A percentile compares a stretch with the other conserved stretches of the same genome.
Evolutionary conservation across 2,113 vertebrate species (phyloP).

Genomic region (Lophotis ruficrista): DNA sequence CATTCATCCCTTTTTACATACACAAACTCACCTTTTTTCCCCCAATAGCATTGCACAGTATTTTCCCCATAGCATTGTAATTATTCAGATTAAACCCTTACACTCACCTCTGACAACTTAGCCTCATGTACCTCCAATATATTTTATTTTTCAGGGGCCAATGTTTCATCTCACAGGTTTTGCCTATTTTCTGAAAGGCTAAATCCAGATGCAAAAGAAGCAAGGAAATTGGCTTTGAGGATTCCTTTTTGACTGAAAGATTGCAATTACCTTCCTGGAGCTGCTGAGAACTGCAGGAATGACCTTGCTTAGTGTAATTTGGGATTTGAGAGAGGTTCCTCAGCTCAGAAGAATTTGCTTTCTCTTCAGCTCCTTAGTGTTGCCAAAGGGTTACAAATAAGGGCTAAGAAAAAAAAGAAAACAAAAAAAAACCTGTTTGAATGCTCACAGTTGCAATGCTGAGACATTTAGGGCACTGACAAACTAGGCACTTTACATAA

Average conservation of each 20-base stretch:
- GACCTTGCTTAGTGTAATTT: not conserved
- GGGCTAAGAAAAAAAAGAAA: not conserved
- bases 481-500: not conserved
- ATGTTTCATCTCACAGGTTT: not conserved
- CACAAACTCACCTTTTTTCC: not conserved
- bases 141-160: not conserved
- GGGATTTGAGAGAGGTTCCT: not conserved
- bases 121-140: not conserved
- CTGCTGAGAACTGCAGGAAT: not conserved
- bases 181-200: not conserved
- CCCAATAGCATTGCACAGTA: not conserved
- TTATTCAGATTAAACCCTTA: not conserved
- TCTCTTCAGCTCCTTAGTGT: not conserved
- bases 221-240: not conserved
- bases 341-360: not conserved
- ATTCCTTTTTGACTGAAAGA: not conserved
- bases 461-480: not conserved
- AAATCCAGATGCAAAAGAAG: conserved; percentile 11
- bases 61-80: not conserved
- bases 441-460: not conserved
- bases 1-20: not conserved
- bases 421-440: not conserved
- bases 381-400: not conserved
- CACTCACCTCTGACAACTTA: not conserved
- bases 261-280: not conserved